Conservation (phyloP, 1,140 invertebrate species). For the Protaetia brevitarsis region DNA sequence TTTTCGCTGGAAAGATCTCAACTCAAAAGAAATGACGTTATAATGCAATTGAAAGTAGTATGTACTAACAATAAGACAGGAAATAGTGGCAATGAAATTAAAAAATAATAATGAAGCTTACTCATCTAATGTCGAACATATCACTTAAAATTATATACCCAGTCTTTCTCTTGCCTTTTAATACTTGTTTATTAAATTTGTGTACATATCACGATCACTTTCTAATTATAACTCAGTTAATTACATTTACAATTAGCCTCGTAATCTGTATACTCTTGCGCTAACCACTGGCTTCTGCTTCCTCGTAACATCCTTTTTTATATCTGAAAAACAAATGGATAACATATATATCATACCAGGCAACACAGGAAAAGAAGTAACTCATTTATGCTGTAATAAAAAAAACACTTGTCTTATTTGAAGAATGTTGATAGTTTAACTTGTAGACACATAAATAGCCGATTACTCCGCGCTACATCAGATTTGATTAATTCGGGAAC, state of each 20-base stretch:
- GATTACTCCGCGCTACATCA: too few species aligned
- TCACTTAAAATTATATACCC: neutral
- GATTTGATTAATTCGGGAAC: too few species aligned
- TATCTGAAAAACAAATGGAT: neutral
- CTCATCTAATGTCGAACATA: neutral
- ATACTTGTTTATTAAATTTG: neutral
- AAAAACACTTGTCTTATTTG: too few species aligned
- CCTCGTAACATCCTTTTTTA: neutral
- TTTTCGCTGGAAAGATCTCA: too few species aligned
- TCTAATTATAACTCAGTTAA: neutral
- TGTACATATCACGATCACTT: neutral
- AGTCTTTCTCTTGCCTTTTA: neutral
- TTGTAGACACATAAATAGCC: too few species aligned
- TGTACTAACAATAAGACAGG: too few species aligned
- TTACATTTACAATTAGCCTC: neutral
- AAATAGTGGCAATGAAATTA: too few species aligned
- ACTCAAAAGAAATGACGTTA: too few species aligned
- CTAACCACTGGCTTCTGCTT: neutral
- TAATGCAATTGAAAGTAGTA: too few species aligned
- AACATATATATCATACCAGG: neutral
- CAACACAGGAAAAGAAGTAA: too few species aligned
- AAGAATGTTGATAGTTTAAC: too few species aligned
- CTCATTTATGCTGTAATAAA: too few species aligned
- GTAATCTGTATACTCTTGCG: neutral
- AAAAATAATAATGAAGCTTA: neutral